A percentile compares a stretch with the other conserved stretches of the same genome.
phyloP scores from a whole-genome alignment of 2,113 vertebrate genomes.

The Semnornis frantzii region DNA sequence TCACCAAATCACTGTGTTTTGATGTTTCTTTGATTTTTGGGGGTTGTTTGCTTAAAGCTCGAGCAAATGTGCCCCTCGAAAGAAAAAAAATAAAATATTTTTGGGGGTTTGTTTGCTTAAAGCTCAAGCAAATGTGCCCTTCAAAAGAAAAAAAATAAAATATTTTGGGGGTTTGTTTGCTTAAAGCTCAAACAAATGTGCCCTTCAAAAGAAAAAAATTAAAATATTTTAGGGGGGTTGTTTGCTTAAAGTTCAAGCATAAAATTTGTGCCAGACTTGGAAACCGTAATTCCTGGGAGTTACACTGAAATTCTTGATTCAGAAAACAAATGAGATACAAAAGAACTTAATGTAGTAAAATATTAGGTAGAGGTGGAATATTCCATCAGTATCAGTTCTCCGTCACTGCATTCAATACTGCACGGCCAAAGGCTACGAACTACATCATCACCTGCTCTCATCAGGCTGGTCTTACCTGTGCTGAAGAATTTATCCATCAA shows the following conservation, averaged over 20 bases:
- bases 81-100: not conserved
- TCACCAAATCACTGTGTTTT: not conserved
- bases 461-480: not conserved
- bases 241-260: too few relatives aligned
- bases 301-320: not conserved
- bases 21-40: constrained; percentile 1
- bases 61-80: constrained; percentile 42
- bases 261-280: too few relatives aligned
- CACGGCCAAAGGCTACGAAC: not conserved
- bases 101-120: too few relatives aligned
- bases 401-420: not conserved
- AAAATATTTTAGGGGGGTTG: too few relatives aligned
- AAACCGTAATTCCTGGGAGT: not conserved
- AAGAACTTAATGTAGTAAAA: not conserved
- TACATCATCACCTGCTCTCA: not conserved
- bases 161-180: constrained; percentile 37
- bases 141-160: too few relatives aligned
- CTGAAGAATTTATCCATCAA: not conserved
- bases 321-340: not conserved
- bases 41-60: constrained; percentile 36
- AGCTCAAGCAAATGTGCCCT: too few relatives aligned
- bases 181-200: constrained; percentile 32
- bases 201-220: constrained; percentile 19
- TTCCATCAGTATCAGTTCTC: not conserved
- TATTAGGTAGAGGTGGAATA: not conserved